Evolutionary conservation across 2,888 invertebrate genomes (phyloP), one percentile per base, ranked within the genome.

Genomic region (Toxonevra muliebris): DNA sequence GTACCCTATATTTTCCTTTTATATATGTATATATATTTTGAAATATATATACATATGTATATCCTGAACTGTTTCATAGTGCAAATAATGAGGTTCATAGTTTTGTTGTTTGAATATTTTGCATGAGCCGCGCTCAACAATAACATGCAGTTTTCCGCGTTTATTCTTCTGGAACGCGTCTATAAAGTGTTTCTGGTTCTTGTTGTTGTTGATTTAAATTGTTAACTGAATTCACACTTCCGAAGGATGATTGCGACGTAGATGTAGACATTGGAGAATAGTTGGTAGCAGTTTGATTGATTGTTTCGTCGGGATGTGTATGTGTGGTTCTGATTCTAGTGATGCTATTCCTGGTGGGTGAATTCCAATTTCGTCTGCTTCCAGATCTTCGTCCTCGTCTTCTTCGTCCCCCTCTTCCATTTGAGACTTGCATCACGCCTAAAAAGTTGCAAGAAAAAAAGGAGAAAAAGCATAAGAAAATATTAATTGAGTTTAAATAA

Each of bases 381-480:
- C 30, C 30, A 30, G 30, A 30, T 30, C 7, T 30, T 30, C 30
- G 30, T 30, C 30, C 30, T 30, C 30, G 30, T 30, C 30, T 30
- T 80, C 59, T 48, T 65, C 30, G 30, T 30, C 58, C 12, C 40
- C 50, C 58, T 59, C 58, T 19, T 59, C 30, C 19, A 58, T 65
- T 59, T 58, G 52, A 43, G 59, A 52, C 65, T 76, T 87, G 87
- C 87, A 88, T 88, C 88, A 88, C 87, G 88, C 87, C 88, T 88
- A 61, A 45, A 69, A 15, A 19, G 62, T 59, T 42, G 10, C 13
- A 8, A 48, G n/a, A 48, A 15, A 48, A 10, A 13, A n/a, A n/a
- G n/a, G n/a, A n/a, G n/a, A n/a, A n/a, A n/a, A n/a, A n/a, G n/a
- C n/a, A 30, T 30, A 30, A 30, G 30, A 48, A 48, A 48, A 48